Evolutionary conservation across 2,888 invertebrate species (phyloP).

Genomic region (Athalia rosae): DNA sequence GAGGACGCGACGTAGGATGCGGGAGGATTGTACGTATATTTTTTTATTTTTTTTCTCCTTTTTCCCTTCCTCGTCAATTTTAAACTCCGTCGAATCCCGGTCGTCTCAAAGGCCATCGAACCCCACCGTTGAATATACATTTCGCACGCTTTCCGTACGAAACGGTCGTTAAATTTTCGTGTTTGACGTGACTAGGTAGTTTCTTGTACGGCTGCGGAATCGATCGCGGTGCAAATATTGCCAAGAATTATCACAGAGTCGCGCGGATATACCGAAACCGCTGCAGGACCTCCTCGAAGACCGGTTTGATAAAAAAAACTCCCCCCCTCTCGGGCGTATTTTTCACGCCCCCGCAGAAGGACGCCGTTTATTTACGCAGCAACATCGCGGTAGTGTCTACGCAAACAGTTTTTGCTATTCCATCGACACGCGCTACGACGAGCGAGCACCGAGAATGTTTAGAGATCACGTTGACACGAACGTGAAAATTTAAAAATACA

Average conservation of each 20-base stretch:
- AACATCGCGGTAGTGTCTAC: conserved; percentile 19
- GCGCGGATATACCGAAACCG: background rate
- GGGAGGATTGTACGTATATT: conserved; percentile 27
- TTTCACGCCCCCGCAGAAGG: background rate
- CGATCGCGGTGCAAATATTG: background rate
- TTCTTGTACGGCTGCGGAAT: background rate
- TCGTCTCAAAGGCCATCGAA: conserved; percentile 10
- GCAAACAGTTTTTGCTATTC: conserved; percentile 41
- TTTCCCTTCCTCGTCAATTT: too few relatives aligned
- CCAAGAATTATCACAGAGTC: background rate
- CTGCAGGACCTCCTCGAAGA: background rate
- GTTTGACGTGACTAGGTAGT: too few relatives aligned
- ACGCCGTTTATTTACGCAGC: conserved; percentile 15
- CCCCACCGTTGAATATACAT: background rate
- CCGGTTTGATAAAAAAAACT: background rate
- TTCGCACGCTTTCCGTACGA: conserved; percentile 15
- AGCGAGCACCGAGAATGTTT: conserved; percentile 39
- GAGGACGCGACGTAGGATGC: conserved; percentile 10
- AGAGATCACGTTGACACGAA: conserved; percentile 41
- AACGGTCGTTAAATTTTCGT: background rate
- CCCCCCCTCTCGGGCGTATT: background rate
- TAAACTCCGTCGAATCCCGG: conserved; percentile 21
- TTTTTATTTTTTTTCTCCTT: too few relatives aligned
- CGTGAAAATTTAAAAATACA: conserved; percentile 43
- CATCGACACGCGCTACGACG: conserved; percentile 24